Base-by-base conservation (phyloP, 2,113 vertebrate species). In the Channa maculata region DNA sequence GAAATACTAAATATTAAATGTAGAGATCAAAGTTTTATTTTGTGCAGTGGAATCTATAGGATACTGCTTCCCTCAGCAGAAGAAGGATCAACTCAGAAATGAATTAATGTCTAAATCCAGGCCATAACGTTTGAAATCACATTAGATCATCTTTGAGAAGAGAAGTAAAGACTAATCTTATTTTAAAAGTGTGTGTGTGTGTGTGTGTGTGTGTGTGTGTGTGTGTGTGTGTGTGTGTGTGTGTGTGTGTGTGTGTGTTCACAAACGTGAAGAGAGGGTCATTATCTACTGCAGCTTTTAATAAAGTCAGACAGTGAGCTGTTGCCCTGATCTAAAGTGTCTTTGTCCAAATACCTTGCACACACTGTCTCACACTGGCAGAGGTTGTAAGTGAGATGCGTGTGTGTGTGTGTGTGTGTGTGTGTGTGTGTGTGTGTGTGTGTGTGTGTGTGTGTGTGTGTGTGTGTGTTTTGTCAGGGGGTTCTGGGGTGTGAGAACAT, bases 21-120 rank as follows among this genome's bases (percentile, higher is more conserved):
- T 62, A 50, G 52, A 65, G 57, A 87, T 86, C 78, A 86, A 86
- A 81, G 83, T 82, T 80, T 72, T 2, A 54, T 77, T 78, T 82
- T 61, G 10, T 78, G 77, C 59, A 3, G 57, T 62, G 48, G 59
- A 73, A 70, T 72, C 80, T 70, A 12, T 58, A 61, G 11, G 37
- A 69, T 72, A 80, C 59, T 3, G 70, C 82, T 58, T 75, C 59
- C 52, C 77, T 83, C 77, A 86, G 84, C 80, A 83, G n/a, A 84
- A 88, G 45, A 33, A 55, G 33, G 7, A 24, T 38, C 6, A 12
- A 76, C 41, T 66, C 41, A 14, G 51, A 14, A n/a, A 38, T 37
- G 64, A 82, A 66, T 75, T 77, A 63, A 81, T 65, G 45, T 67
- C 24, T 33, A 54, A 58, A 75, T 33, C 43, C 65, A 68, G 57